These are phyloP conservation scores for Ferrisia virgata DNA, from an alignment of 2,888 invertebrate species.

Conservation along the genomic window DNA sequence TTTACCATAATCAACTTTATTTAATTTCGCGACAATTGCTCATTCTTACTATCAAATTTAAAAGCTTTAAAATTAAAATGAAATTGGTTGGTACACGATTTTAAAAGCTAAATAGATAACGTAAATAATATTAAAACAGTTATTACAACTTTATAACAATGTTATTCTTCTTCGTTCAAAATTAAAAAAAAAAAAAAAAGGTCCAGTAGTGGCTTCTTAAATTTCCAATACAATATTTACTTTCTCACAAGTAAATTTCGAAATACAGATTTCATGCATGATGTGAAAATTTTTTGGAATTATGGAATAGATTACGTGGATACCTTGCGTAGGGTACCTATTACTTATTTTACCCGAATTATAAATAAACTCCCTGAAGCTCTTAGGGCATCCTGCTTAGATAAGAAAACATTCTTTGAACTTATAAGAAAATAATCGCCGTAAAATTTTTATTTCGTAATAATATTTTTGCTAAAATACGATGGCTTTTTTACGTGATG, in stretches of 20 bases:
- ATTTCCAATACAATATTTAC: too few relatives aligned
- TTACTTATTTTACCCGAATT: too few relatives aligned
- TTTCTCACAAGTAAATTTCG: not conserved
- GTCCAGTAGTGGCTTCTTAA: too few relatives aligned
- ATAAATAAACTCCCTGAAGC: not conserved
- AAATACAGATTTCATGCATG: not conserved
- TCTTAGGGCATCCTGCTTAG: not conserved
- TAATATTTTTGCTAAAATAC: not conserved
- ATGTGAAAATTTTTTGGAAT: not conserved
- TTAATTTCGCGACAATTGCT: not conserved
- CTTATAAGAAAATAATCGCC: not conserved
- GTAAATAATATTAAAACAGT: not conserved
- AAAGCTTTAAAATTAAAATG: not conserved
- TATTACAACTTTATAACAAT: not conserved
- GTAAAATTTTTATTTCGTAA: not conserved
- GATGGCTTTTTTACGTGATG: not conserved
- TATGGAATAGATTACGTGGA: too few relatives aligned
- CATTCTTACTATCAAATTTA: not conserved
- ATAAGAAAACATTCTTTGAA: not conserved
- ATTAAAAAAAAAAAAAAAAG: too few relatives aligned
- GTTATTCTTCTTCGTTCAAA: not conserved
- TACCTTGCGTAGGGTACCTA: not conserved
- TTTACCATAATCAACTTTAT: too few relatives aligned
- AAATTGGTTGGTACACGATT: not conserved
- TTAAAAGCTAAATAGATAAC: not conserved